A percentile compares a stretch with the other conserved stretches of the same genome.
These are phyloP conservation scores for Melanotaenia nigrans DNA, from an alignment of 2,797 vertebrate genomes.

Conservation along the genomic window DNA sequence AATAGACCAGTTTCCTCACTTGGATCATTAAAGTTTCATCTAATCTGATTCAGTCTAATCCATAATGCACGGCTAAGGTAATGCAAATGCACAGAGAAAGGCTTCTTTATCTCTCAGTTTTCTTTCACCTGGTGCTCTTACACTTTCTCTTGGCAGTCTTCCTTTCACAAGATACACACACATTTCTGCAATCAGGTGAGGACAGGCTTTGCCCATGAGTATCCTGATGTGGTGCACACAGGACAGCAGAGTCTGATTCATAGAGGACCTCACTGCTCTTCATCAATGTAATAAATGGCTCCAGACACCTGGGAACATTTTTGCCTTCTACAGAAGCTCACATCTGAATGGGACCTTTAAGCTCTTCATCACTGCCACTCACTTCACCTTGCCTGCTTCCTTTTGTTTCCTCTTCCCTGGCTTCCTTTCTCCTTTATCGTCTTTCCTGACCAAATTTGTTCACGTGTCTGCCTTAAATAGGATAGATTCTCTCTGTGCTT, in stretches of 20 bases:
- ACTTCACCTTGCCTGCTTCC: slow-evolving; percentile 60
- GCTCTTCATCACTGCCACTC: slow-evolving; percentile 69
- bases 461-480: slow-evolving; percentile 75
- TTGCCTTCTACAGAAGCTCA: slow-evolving; percentile 69
- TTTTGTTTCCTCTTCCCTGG: slow-evolving; percentile 50
- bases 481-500: slow-evolving; percentile 77
- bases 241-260: slow-evolving; percentile 74
- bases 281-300: slow-evolving; percentile 82
- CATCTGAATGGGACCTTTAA: slow-evolving; percentile 73
- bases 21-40: slow-evolving; percentile 46
- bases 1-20: slow-evolving; percentile 22
- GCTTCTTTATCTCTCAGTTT: slow-evolving; percentile 8
- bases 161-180: slow-evolving; percentile 35
- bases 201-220: slow-evolving; percentile 59
- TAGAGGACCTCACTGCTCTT: slow-evolving; percentile 71
- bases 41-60: slow-evolving; percentile 40
- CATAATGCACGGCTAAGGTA: slow-evolving; percentile 35
- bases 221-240: slow-evolving; percentile 60
- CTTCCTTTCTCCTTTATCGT: slow-evolving; percentile 26
- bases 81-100: slow-evolving; percentile 35
- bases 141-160: slow-evolving; percentile 25
- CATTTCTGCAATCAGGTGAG: slow-evolving; percentile 55
- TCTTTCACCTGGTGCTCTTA: slow-evolving; percentile 32
- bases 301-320: slow-evolving; percentile 63
- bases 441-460: slow-evolving; percentile 61